Conservation (phyloP, 2,113 vertebrate genomes). For the Bufo bufo region DNA sequence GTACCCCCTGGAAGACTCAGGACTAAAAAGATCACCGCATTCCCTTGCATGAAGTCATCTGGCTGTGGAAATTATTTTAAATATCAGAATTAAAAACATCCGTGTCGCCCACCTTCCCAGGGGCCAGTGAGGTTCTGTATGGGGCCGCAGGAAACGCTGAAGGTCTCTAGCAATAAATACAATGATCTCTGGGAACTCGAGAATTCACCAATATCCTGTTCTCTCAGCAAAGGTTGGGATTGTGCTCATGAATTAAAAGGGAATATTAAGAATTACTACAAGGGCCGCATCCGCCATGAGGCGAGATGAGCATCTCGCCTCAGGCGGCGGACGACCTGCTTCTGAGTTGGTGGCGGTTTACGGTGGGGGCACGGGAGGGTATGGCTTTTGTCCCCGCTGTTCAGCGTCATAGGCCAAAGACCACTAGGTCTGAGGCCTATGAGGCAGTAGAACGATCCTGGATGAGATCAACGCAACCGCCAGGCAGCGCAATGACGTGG, state of each 20-base stretch:
- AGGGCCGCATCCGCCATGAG: too few species aligned
- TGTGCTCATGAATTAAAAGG: neutral
- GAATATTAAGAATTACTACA: neutral
- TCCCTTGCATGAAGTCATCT: neutral
- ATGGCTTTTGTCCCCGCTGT: too few species aligned
- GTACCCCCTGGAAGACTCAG: neutral
- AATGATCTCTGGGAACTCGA: neutral
- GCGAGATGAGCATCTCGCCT: too few species aligned
- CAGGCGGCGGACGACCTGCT: too few species aligned
- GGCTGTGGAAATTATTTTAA: constrained; percentile 4
- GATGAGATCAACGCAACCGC: too few species aligned
- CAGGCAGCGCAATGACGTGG: too few species aligned
- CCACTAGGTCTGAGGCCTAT: too few species aligned
- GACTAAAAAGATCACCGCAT: neutral
- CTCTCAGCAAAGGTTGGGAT: neutral
- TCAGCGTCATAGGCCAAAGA: too few species aligned
- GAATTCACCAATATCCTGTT: neutral
- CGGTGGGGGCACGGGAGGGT: too few species aligned
- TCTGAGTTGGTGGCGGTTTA: too few species aligned
- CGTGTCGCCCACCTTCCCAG: neutral
- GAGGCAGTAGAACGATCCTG: too few species aligned
- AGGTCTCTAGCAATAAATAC: constrained; percentile 36
- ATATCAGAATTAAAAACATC: constrained; percentile 14
- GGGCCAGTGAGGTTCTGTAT: neutral
- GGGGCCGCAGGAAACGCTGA: neutral